Evolutionary conservation across 1,140 invertebrate species (phyloP), one percentile per base, ranked within the genome.

Genomic region (Drosophila kurseongensis): DNA sequence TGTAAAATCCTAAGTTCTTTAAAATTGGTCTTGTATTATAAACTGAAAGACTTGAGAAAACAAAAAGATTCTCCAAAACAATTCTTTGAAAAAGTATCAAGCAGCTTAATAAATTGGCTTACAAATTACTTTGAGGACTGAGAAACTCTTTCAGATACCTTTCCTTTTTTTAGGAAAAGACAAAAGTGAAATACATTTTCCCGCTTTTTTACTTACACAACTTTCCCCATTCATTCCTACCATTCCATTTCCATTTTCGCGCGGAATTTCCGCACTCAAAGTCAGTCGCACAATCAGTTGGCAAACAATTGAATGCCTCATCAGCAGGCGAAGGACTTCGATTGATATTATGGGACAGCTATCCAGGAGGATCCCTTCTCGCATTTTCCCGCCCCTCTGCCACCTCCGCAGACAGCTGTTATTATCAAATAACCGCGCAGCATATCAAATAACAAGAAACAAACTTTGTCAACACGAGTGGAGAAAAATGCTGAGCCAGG

Each of bases 341-440:
- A 82, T 88, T 66, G 83, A 88, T 75, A 74, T 63, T 66, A 73
- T 68, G 63, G 52, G 78, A 71, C 78, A 81, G 54, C 36, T 56
- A 23, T 50, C 50, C 36, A 51, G 27, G 32, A 32, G 27, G 45
- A n/a, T 32, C 40, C 9, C n/a, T 40, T 40, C 40, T 16, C 18
- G 12, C 32, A 56, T 35, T 35, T 10, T 13, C 18, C 5, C 40
- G 38, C n/a, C 41, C 8, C 23, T 14, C 12, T n/a, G 9, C 8
- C 1, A 14, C 18, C 60, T 41, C 47, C 51, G 42, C 57, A 54
- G 62, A 58, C 83, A 88, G 82, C 69, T 86, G 83, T 86, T 88
- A 88, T 86, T 88, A 86, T 88, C 83, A 83, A 88, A 88, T 83
- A 86, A 83, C 66, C 79, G 79, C 83, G 84, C 76, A 50, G 65